Evolutionary conservation across 2,797 vertebrate species (phyloP).

Genomic region (Borostomias antarcticus): DNA sequence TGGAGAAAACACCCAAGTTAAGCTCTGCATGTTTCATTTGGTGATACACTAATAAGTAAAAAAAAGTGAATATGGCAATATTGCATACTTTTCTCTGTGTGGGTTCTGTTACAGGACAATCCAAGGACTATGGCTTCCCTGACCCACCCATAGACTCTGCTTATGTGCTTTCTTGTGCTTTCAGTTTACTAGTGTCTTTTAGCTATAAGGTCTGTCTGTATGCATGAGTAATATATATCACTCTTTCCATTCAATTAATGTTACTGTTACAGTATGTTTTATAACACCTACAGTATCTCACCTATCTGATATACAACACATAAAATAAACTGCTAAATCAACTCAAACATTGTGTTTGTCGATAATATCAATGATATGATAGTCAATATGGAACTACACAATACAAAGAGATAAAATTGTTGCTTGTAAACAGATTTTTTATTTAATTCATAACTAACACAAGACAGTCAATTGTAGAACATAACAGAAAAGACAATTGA

Average conservation of each 20-base stretch:
- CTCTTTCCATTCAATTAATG: neutral
- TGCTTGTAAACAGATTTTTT: slow-evolving; percentile 11
- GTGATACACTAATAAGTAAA: too few relatives aligned
- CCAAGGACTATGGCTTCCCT: neutral
- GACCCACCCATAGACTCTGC: neutral
- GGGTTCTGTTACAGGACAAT: neutral
- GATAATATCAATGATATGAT: neutral
- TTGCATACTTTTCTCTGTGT: too few relatives aligned
- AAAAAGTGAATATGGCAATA: too few relatives aligned
- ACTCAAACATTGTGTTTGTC: neutral
- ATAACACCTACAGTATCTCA: neutral
- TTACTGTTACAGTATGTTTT: neutral
- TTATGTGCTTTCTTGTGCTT: neutral
- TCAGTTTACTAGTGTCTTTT: neutral
- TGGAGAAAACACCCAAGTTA: too few relatives aligned
- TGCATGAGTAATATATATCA: neutral
- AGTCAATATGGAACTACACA: too few relatives aligned
- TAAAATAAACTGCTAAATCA: neutral
- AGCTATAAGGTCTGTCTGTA: neutral
- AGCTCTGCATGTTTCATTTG: neutral
- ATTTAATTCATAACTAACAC: neutral
- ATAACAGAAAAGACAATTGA: neutral
- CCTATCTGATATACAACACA: too few relatives aligned
- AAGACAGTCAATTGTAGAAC: neutral
- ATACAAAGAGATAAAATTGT: neutral